phyloP scores from a whole-genome alignment of 2,797 vertebrate species.

The Pangasius macronema region DNA sequence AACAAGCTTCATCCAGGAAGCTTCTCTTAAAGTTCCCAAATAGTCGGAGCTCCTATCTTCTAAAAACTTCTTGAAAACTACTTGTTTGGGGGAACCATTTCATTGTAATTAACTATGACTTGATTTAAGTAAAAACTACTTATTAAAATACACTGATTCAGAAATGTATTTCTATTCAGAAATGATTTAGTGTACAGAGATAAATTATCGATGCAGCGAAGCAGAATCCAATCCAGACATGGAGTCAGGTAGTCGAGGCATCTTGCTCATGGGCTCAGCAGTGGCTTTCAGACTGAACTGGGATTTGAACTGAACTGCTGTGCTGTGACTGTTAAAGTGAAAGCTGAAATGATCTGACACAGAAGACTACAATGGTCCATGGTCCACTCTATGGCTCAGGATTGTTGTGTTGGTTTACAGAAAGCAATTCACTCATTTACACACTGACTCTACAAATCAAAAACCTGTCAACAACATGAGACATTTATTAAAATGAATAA shows the following conservation, averaged over 20 bases:
- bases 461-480: neutral
- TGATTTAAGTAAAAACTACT: neutral
- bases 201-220: neutral
- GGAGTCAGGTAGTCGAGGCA: neutral
- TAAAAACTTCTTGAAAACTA: too few species aligned
- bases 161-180: neutral
- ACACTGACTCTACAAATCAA: neutral
- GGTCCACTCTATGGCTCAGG: neutral
- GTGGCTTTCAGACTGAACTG: neutral
- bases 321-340: neutral
- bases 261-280: neutral
- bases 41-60: too few species aligned
- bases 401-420: neutral
- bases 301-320: neutral
- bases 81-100: neutral
- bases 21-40: neutral
- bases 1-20: neutral
- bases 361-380: neutral
- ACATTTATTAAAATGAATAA: conserved; percentile 3
- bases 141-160: neutral
- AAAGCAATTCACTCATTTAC: neutral
- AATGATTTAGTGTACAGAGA: neutral
- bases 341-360: neutral
- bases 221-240: neutral
- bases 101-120: neutral